These are phyloP conservation scores for Hydra vulgaris DNA, from an alignment of 30 jellyfish, hydroid and myxozoan species.

Conservation along the genomic window DNA sequence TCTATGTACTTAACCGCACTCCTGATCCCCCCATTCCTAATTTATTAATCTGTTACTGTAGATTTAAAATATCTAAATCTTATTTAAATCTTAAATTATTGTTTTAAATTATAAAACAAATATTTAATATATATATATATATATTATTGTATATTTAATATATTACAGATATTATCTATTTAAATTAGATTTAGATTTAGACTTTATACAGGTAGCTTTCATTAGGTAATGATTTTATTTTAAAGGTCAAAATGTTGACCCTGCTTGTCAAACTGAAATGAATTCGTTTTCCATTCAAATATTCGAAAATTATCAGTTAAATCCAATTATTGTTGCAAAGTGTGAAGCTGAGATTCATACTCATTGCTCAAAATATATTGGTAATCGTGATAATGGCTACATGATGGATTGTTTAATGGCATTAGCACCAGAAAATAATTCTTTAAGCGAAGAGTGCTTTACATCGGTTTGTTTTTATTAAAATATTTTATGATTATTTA, in stretches of 20 bases:
- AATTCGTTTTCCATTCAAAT: constrained; percentile 53
- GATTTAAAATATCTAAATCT: too few species aligned
- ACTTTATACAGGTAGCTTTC: too few species aligned
- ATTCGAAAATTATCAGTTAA: constrained; percentile 64
- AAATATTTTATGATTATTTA: not conserved
- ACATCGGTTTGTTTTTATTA: constrained; percentile 42
- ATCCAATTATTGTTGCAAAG: constrained; percentile 57
- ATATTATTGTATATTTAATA: too few species aligned
- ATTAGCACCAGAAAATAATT: constrained; percentile 29
- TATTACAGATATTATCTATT: too few species aligned
- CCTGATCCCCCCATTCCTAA: too few species aligned
- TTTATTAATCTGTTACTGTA: too few species aligned
- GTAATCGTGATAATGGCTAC: constrained; percentile 67
- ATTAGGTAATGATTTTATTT: not conserved
- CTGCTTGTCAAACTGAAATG: constrained; percentile 77
- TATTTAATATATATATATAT: too few species aligned
- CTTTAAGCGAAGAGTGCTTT: constrained; percentile 35
- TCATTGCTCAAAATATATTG: constrained; percentile 25
- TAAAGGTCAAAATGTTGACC: constrained; percentile 56
- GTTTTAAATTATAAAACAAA: too few species aligned
- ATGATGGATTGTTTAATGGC: constrained; percentile 84
- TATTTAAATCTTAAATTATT: too few species aligned
- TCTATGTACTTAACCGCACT: too few species aligned
- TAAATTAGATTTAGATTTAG: too few species aligned
- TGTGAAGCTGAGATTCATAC: constrained; percentile 47